Percentiles rank a stretch among this genome's conserved stretches.
These are phyloP conservation scores for Tanytarsus gracilentus DNA, from an alignment of 2,888 invertebrate genomes.

Conservation along the genomic window DNA sequence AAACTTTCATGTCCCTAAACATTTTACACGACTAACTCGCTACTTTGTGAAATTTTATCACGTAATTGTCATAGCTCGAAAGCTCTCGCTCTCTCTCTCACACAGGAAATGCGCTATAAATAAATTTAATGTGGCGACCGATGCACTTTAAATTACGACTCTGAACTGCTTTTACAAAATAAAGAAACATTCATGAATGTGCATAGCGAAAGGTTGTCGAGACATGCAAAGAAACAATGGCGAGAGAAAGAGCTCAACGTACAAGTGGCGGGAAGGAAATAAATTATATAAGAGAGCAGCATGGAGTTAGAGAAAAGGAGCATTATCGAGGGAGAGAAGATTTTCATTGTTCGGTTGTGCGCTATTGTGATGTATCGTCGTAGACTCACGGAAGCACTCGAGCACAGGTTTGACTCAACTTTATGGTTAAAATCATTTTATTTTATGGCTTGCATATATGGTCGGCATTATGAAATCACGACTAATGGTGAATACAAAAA, in stretches of 20 bases:
- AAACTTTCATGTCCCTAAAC: too few relatives aligned
- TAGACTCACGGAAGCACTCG: neutral
- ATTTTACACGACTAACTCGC: neutral
- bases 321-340: neutral
- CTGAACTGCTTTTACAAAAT: neutral
- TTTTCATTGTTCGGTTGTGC: neutral
- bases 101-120: too few relatives aligned
- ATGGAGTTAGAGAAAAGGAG: neutral
- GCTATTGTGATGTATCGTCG: neutral
- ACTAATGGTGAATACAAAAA: too few relatives aligned
- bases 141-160: neutral
- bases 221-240: neutral
- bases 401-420: neutral
- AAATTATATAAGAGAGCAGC: constrained; percentile 15
- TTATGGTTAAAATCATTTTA: constrained; percentile 15
- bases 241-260: neutral
- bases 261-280: neutral
- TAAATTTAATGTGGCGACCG: neutral
- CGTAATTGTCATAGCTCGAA: constrained; percentile 13
- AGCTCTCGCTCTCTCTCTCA: neutral
- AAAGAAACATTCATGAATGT: neutral
- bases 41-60: constrained; percentile 18
- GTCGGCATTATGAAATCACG: too few relatives aligned
- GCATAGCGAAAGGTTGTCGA: neutral
- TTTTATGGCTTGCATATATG: constrained; percentile 11